phyloP scores from a whole-genome alignment of 2,113 vertebrate genomes.

The Salvelinus alpinus region DNA sequence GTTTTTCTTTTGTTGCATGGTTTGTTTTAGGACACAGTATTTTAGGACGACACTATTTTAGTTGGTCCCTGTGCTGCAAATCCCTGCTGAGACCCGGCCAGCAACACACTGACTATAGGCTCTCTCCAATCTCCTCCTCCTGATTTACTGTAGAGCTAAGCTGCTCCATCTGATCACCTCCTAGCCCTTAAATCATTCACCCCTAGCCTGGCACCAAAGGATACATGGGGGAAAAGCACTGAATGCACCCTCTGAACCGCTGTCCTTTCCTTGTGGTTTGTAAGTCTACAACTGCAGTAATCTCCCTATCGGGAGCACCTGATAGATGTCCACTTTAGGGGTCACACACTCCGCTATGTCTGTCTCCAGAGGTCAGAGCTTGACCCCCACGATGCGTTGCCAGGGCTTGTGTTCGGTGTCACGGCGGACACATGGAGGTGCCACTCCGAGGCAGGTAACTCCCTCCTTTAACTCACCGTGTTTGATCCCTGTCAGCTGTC shows the following conservation, averaged over 20 bases:
- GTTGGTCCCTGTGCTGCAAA: constrained; percentile 41
- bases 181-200: background rate
- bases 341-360: background rate
- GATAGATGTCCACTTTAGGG: no score
- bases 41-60: constrained; percentile 51
- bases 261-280: background rate
- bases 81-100: constrained; percentile 17
- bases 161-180: background rate
- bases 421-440: background rate
- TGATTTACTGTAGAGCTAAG: background rate
- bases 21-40: constrained; percentile 33
- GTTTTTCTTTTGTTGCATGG: background rate
- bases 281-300: background rate
- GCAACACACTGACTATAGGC: background rate
- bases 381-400: background rate
- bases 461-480: background rate
- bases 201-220: background rate
- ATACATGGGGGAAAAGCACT: background rate
- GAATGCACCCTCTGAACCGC: background rate
- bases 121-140: background rate
- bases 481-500: background rate
- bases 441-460: background rate
- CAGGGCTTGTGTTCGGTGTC: background rate
- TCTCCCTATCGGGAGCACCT: background rate
- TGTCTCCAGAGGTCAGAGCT: no score